phyloP scores from a whole-genome alignment of 1,140 invertebrate genomes.

The Drosophila repleta region DNA sequence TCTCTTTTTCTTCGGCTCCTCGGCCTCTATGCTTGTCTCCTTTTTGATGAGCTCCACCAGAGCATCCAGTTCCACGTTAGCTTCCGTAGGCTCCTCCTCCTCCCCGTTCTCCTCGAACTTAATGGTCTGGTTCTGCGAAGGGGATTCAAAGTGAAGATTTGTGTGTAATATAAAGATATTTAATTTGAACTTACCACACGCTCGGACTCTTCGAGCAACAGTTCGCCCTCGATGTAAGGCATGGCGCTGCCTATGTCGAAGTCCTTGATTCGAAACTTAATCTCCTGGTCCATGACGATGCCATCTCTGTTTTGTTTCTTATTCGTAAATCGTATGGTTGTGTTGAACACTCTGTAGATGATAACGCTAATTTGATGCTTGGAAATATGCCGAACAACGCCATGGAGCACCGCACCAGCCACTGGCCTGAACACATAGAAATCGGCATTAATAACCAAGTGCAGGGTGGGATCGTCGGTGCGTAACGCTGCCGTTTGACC shows the following conservation, averaged over 20 bases:
- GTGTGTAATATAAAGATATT: too few relatives aligned
- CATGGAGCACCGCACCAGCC: constrained; percentile 84
- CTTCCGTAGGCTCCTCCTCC: constrained; percentile 6
- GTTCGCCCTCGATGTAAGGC: constrained; percentile 81
- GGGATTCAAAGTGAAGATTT: too few relatives aligned
- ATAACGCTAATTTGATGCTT: constrained; percentile 71
- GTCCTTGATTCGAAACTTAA: constrained; percentile 76
- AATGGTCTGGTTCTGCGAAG: constrained; percentile 42
- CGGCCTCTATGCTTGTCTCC: constrained; percentile 15
- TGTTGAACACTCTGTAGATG: constrained; percentile 81
- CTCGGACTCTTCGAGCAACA: constrained; percentile 44
- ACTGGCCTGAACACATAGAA: constrained; percentile 86
- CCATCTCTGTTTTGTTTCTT: constrained; percentile 42
- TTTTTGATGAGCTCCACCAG: constrained; percentile 56
- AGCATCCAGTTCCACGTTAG: constrained; percentile 59
- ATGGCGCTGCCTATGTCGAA: constrained; percentile 73
- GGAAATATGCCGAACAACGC: constrained; percentile 75
- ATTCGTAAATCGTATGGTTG: constrained; percentile 69
- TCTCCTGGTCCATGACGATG: constrained; percentile 69
- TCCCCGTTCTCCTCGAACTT: constrained; percentile 49
- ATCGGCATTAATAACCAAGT: constrained; percentile 84
- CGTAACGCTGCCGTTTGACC: constrained; percentile 82
- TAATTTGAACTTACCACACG: constrained; percentile 28
- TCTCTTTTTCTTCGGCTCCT: constrained; percentile 28
- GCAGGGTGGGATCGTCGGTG: constrained; percentile 85